Conservation (phyloP, 1,140 invertebrate species). For the Cydia fagiglandana region DNA sequence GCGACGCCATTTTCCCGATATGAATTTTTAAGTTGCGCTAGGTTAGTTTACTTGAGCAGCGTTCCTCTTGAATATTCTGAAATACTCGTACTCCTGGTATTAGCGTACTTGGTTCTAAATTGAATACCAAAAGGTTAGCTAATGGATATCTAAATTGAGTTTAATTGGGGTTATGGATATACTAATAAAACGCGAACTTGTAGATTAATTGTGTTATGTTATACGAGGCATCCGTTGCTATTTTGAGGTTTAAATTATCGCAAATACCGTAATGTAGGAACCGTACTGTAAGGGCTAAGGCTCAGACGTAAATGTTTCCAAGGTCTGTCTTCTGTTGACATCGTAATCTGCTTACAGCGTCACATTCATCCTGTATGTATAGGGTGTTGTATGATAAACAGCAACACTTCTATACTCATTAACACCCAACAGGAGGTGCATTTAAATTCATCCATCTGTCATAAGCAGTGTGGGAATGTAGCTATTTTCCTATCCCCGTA, state of each 20-base stretch:
- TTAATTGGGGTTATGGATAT: conserved; percentile 11
- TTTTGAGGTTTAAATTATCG: neutral
- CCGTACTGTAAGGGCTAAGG: no score
- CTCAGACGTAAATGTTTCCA: no score
- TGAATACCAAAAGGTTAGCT: neutral
- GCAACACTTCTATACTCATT: no score
- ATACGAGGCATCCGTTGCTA: neutral
- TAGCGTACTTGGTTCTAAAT: neutral
- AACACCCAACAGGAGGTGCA: no score
- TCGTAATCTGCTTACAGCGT: no score
- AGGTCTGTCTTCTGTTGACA: no score
- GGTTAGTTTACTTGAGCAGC: neutral
- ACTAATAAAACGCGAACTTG: neutral
- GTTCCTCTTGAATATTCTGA: neutral
- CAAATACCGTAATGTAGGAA: neutral
- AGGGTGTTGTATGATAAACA: no score
- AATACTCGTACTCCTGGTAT: neutral
- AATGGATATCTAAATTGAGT: conserved; percentile 1
- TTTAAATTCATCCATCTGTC: no score
- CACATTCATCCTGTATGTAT: no score
- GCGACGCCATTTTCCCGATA: conserved; percentile 7
- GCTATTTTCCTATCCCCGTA: no score
- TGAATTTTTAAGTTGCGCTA: conserved; percentile 17
- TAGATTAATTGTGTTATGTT: neutral
- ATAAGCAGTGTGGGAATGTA: no score